These are phyloP conservation scores for Octonoba sinensis DNA, from an alignment of 2,888 invertebrate genomes.

Conservation along the genomic window DNA sequence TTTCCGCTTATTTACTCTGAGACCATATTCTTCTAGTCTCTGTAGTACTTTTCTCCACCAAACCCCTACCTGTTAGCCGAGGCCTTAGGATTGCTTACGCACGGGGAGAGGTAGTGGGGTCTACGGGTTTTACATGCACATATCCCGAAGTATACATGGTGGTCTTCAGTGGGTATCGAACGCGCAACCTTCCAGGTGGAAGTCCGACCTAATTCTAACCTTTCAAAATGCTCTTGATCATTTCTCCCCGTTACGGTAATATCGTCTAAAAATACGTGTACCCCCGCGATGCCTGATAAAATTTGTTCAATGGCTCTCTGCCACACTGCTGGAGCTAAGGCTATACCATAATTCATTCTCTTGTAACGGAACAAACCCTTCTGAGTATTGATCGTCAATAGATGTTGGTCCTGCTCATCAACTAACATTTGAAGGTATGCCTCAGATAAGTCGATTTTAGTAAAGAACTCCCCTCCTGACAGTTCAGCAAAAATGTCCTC, in stretches of 20 bases:
- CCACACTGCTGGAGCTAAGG: constrained; percentile 69
- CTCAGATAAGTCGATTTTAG: constrained; percentile 68
- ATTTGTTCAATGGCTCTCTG: too few relatives aligned
- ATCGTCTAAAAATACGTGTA: constrained; percentile 29
- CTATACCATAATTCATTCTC: constrained; percentile 69
- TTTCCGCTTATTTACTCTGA: too few relatives aligned
- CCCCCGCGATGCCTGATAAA: constrained; percentile 11
- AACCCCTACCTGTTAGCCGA: too few relatives aligned
- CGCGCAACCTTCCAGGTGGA: too few relatives aligned
- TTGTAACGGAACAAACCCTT: constrained; percentile 69
- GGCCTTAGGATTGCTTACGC: too few relatives aligned
- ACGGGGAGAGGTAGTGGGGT: too few relatives aligned
- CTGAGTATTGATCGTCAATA: constrained; percentile 69
- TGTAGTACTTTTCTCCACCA: too few relatives aligned
- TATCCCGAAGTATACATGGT: too few relatives aligned
- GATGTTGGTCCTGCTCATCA: constrained; percentile 68
- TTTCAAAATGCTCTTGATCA: constrained; percentile 35
- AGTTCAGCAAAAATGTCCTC: constrained; percentile 66
- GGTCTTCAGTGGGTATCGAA: too few relatives aligned
- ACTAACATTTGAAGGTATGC: constrained; percentile 70
- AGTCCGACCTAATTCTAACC: too few relatives aligned
- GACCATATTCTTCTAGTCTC: too few relatives aligned
- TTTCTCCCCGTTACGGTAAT: constrained; percentile 17
- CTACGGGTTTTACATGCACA: too few relatives aligned
- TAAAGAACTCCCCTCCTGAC: constrained; percentile 68